Base-by-base conservation (phyloP, 2,888 invertebrate species). In the Pheosia tremula region DNA sequence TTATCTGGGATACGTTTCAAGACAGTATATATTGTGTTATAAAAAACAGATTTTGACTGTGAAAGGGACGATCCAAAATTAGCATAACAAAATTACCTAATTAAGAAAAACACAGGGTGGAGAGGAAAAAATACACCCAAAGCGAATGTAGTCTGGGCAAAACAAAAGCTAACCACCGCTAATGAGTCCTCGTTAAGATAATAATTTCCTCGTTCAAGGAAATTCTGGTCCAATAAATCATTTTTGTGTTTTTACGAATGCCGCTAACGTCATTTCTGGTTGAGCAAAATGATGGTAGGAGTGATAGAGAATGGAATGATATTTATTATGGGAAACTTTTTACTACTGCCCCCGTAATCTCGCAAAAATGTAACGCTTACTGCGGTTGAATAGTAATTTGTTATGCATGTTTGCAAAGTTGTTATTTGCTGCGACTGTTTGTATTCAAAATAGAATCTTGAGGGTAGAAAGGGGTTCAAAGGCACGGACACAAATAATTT, bases 31-130 rank as follows among this genome's bases (percentile, higher is more conserved):
- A 24, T 24, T 24, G 24, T 24, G 24, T 45, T 45, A n/a, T 8
- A n/a, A 36, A 39, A 55, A 47, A 43, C 24, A 45, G 37, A 56
- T 9, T 9, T 10, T 36, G 8, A 8, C 53, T 5, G 4, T 55
- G 11, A 7, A 38, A 59, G 6, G 62, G 71, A 71, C 68, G 63
- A 77, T 75, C 72, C 75, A 72, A 81, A 84, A 89, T 88, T 87
- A 80, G 81, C 87, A 86, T 88, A 86, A 86, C 80, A 82, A 86
- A 85, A 88, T 88, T 86, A 80, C 72, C 69, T 75, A 85, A 85
- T 81, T 80, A 77, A 73, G 77, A 78, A 82, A 80, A 83, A 82
- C 76, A 77, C 66, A 72, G 67, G 63, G 67, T 56, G 62, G 72
- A 75, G 69, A 72, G 68, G 73, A 70, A 74, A 80, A 82, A 68